Evolutionary conservation across 2,888 invertebrate genomes (phyloP).

Genomic region (Chydorus sphaericus): DNA sequence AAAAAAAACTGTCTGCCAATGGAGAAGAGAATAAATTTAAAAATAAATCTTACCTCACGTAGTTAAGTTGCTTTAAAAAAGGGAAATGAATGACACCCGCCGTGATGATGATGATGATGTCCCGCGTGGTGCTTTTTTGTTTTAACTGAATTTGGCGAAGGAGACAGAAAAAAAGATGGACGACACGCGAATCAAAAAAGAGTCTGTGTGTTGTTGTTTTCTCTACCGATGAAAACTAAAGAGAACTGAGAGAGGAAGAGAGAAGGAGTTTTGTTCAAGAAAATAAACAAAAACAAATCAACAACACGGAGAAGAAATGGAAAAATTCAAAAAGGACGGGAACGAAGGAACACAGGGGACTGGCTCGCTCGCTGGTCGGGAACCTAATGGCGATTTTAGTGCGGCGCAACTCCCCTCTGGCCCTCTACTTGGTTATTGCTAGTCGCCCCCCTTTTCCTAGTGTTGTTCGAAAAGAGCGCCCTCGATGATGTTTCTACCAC

Average conservation of each 20-base stretch:
- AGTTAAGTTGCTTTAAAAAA: background rate
- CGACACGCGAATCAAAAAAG: background rate
- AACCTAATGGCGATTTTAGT: background rate
- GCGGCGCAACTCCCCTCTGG: too few relatives aligned
- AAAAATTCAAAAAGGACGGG: conserved; percentile 4
- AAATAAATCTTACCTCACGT: background rate
- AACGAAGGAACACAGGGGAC: conserved; percentile 1
- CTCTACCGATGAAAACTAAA: background rate
- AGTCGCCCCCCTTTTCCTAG: background rate
- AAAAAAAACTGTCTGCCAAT: background rate
- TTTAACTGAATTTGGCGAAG: too few relatives aligned
- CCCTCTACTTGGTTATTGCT: too few relatives aligned
- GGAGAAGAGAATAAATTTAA: background rate
- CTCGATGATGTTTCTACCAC: too few relatives aligned
- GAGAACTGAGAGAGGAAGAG: background rate
- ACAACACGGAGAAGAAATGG: background rate
- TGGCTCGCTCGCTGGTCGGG: background rate
- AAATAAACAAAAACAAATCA: conserved; percentile 2
- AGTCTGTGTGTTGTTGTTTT: background rate
- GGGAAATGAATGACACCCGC: too few relatives aligned
- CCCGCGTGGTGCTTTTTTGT: conserved; percentile 6
- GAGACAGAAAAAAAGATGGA: background rate
- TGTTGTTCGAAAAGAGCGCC: too few relatives aligned
- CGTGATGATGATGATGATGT: too few relatives aligned
- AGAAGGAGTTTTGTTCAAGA: background rate